Conservation (phyloP, 2,888 invertebrate species). For the Rhyacophila evoluta region DNA sequence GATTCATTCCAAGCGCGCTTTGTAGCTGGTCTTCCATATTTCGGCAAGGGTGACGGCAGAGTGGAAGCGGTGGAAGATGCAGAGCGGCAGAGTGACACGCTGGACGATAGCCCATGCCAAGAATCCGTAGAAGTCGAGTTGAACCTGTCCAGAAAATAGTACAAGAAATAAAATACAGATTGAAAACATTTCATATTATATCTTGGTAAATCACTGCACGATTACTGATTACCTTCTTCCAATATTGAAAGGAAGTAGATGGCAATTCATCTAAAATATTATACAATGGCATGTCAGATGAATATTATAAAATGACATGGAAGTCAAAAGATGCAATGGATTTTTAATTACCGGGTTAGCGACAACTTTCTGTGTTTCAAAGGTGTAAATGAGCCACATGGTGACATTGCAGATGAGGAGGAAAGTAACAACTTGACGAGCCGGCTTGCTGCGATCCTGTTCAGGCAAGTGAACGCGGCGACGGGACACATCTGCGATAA, state of each 20-base stretch:
- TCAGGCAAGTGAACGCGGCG: conserved; percentile 92
- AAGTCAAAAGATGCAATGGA: no score
- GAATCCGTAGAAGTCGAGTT: conserved; percentile 93
- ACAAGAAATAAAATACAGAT: neutral
- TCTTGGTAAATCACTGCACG: no score
- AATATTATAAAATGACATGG: no score
- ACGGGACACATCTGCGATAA: conserved; percentile 93
- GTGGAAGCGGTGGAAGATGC: conserved; percentile 97
- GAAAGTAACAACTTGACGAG: conserved; percentile 95
- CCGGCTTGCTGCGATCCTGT: conserved; percentile 94
- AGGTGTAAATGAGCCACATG: conserved; percentile 96
- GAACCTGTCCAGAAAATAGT: conserved; percentile 75
- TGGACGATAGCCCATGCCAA: conserved; percentile 94
- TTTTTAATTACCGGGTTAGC: conserved; percentile 82
- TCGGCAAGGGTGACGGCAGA: conserved; percentile 94
- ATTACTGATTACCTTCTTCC: no score
- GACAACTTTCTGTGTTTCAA: conserved; percentile 93
- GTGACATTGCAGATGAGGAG: conserved; percentile 95
- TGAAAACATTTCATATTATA: no score
- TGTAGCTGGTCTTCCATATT: conserved; percentile 96
- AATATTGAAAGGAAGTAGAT: no score
- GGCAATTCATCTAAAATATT: no score
- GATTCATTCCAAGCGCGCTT: conserved; percentile 86
- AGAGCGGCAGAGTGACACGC: conserved; percentile 91
- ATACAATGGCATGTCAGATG: no score